Conservation (phyloP, 2,113 vertebrate species). For the Oriolus oriolus region DNA sequence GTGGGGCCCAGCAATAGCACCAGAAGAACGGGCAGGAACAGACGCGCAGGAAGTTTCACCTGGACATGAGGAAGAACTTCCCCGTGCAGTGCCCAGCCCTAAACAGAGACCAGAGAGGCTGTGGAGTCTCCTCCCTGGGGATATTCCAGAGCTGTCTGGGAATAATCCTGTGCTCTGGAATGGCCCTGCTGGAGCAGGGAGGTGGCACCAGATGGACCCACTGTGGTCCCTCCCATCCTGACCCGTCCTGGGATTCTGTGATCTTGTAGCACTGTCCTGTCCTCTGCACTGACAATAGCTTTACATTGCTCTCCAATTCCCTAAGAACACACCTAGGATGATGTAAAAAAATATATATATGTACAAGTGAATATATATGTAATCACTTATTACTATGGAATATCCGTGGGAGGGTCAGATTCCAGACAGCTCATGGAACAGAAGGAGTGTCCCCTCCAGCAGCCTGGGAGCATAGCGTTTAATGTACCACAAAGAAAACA, state of each 20-base stretch:
- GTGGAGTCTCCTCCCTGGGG: not conserved
- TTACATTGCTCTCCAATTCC: not conserved
- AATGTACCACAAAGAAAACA: not conserved
- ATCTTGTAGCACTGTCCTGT: rapidly evolving
- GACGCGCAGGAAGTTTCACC: too few species aligned
- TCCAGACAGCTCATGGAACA: not conserved
- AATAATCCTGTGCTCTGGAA: not conserved
- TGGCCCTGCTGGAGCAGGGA: not conserved
- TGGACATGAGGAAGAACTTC: not conserved
- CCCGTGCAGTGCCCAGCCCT: not conserved
- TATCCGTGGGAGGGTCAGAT: not conserved
- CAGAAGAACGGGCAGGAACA: too few species aligned
- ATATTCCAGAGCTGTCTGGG: too few species aligned
- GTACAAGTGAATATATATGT: too few species aligned
- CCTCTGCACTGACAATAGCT: not conserved
- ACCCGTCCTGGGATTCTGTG: too few species aligned
- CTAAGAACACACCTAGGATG: too few species aligned
- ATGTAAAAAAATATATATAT: not conserved
- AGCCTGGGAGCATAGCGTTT: not conserved
- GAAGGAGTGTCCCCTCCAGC: not conserved
- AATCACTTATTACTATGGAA: rapidly evolving
- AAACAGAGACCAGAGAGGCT: not conserved
- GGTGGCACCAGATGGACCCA: not conserved
- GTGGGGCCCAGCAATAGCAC: not conserved
- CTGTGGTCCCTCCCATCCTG: not conserved